These are phyloP conservation scores for Mactra quadrangularis DNA, from an alignment of 1,140 invertebrate species.

Conservation along the genomic window DNA sequence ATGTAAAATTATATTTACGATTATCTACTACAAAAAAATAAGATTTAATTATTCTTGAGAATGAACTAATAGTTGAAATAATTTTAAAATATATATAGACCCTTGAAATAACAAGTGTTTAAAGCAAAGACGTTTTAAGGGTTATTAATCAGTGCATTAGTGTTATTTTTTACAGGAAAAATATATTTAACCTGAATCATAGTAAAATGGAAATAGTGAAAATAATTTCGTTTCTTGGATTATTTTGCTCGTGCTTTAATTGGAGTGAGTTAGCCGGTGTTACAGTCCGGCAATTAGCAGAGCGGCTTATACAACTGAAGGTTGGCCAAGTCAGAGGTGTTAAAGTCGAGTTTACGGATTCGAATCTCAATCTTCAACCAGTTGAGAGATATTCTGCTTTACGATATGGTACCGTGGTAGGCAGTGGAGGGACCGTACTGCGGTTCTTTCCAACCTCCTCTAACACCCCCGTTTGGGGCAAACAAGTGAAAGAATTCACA, in stretches of 20 bases:
- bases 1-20: too few relatives aligned
- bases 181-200: too few relatives aligned
- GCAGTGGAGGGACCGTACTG: constrained; percentile 92
- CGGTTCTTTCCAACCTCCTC: constrained; percentile 97
- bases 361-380: constrained; percentile 88
- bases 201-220: too few relatives aligned
- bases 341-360: constrained; percentile 92
- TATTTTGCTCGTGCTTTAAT: not conserved
- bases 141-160: too few relatives aligned
- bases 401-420: constrained; percentile 93
- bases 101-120: too few relatives aligned
- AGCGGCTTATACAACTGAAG: constrained; percentile 35
- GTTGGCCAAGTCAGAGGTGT: constrained; percentile 95
- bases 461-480: constrained; percentile 82
- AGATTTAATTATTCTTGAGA: too few relatives aligned
- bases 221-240: too few relatives aligned
- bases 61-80: too few relatives aligned
- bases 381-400: constrained; percentile 97
- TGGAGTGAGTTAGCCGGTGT: constrained; percentile 3
- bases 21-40: too few relatives aligned
- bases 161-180: too few relatives aligned
- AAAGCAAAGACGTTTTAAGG: too few relatives aligned
- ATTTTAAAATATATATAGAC: too few relatives aligned
- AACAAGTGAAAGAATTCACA: constrained; percentile 90
- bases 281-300: constrained; percentile 19